A percentile compares a stretch with the other conserved stretches of the same genome.
Conservation (phyloP, 2,888 invertebrate genomes). For the Lepidocyrtoides sp. region DNA sequence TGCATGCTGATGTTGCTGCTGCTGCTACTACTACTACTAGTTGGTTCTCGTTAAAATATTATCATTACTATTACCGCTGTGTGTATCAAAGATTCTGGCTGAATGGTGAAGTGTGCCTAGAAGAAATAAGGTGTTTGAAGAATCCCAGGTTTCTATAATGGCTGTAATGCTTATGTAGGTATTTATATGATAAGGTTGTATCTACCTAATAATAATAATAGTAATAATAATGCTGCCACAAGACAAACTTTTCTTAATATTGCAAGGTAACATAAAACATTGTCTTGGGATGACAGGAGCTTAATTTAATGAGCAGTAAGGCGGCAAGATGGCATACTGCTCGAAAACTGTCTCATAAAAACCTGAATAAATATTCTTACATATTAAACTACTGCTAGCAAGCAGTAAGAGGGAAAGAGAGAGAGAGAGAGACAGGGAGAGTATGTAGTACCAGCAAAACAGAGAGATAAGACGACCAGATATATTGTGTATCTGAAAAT, state of each 20-base stretch:
- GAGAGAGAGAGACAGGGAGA: neutral
- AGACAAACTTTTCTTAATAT: conserved; percentile 78
- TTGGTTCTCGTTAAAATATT: conserved; percentile 39
- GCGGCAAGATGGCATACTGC: conserved; percentile 75
- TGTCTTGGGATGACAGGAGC: conserved; percentile 81
- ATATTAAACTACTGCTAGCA: conserved; percentile 66
- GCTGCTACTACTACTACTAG: conserved; percentile 26
- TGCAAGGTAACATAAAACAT: conserved; percentile 78
- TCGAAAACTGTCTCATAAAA: conserved; percentile 79
- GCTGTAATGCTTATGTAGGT: no score
- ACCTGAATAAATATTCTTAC: conserved; percentile 74
- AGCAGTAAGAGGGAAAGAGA: neutral
- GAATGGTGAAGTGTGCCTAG: neutral
- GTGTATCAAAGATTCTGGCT: neutral
- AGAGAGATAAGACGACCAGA: neutral
- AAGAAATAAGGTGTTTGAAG: conserved; percentile 14
- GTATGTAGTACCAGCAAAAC: neutral
- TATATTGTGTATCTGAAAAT: neutral
- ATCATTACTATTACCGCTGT: conserved; percentile 37
- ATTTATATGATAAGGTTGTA: neutral
- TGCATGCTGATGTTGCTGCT: neutral
- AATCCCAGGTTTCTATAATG: neutral
- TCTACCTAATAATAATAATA: conserved; percentile 55
- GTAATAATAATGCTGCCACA: conserved; percentile 67
- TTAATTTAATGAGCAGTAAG: conserved; percentile 82